Evolutionary conservation across 1,140 invertebrate genomes (phyloP).

Genomic region (Acromyrmex echinatior): DNA sequence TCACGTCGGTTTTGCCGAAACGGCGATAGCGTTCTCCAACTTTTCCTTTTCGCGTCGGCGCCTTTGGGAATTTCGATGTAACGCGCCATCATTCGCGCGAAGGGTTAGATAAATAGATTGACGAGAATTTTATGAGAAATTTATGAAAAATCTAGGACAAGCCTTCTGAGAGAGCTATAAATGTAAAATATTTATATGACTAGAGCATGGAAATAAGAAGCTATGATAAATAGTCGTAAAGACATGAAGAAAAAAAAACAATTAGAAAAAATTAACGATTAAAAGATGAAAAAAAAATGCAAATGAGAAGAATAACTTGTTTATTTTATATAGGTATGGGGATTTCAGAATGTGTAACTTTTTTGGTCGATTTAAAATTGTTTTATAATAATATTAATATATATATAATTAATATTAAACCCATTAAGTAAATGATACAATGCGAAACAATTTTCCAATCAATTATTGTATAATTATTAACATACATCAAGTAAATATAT

Average conservation of each 20-base stretch:
- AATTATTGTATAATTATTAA: slow-evolving; percentile 17
- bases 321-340: background rate
- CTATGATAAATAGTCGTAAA: slow-evolving; percentile 21
- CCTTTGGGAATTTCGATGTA: slow-evolving; percentile 23
- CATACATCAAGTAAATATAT: background rate
- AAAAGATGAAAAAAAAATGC: background rate
- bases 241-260: background rate
- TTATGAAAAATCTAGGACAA: background rate
- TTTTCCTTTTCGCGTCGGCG: slow-evolving; percentile 44
- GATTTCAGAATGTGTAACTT: background rate
- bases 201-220: background rate
- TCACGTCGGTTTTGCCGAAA: slow-evolving; percentile 6
- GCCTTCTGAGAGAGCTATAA: background rate
- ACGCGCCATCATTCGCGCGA: slow-evolving; percentile 12
- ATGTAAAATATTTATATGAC: slow-evolving; percentile 14
- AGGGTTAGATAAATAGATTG: slow-evolving; percentile 47
- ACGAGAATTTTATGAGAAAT: slow-evolving; percentile 39
- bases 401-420: background rate
- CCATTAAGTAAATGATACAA: background rate
- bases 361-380: background rate
- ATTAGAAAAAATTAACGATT: background rate
- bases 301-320: background rate
- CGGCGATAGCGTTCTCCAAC: slow-evolving; percentile 7
- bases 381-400: background rate
- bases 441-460: background rate